Conservation (phyloP, 2,113 vertebrate species). For the Antechinus flavipes region DNA sequence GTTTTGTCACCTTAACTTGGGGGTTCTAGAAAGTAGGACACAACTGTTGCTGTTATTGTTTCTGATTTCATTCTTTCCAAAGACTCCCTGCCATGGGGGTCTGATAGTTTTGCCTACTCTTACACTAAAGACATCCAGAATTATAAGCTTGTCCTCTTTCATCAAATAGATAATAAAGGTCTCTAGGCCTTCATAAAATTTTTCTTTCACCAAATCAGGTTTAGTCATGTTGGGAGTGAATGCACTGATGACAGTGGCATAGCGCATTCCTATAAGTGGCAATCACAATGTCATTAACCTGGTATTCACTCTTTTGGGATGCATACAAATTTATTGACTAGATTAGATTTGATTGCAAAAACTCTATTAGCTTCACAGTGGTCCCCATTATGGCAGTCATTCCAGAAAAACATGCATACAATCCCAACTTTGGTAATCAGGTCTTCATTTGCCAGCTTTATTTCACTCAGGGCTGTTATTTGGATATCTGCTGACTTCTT, state of each 20-base stretch:
- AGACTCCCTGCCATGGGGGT: no score
- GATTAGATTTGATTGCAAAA: background rate
- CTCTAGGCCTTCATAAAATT: background rate
- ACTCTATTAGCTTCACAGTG: background rate
- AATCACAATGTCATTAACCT: no score
- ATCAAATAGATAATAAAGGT: no score
- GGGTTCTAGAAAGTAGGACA: no score
- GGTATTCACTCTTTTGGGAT: background rate
- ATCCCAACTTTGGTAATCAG: background rate
- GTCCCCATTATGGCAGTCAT: background rate
- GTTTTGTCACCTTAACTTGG: no score
- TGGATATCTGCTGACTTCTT: background rate
- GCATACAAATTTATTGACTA: background rate
- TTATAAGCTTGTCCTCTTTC: no score
- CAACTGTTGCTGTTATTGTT: no score
- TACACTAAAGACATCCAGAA: no score
- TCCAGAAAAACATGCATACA: background rate
- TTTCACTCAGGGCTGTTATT: background rate
- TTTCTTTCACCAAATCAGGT: background rate
- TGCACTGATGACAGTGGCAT: background rate
- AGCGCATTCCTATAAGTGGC: no score
- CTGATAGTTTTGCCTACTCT: no score
- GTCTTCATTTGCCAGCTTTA: background rate
- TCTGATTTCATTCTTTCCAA: no score
- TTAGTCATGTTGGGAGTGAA: background rate